These are phyloP conservation scores for Sphaeramia orbicularis DNA, from an alignment of 2,797 vertebrate species.

Conservation along the genomic window DNA sequence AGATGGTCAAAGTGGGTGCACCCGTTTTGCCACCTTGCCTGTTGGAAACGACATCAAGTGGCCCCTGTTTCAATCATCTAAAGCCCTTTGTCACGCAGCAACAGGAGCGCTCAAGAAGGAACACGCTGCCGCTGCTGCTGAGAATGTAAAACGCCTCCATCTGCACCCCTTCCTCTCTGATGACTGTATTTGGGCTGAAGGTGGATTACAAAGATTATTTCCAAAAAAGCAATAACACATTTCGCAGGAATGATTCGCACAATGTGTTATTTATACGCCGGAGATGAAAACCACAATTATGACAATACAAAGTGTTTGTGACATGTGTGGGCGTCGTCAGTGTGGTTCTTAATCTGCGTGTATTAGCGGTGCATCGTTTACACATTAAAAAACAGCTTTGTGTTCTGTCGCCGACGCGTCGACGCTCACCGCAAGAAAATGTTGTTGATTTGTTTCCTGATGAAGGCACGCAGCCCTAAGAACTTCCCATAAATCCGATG, in stretches of 20 bases:
- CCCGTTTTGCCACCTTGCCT: constrained; percentile 67
- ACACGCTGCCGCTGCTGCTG: constrained; percentile 8
- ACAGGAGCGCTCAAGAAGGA: constrained; percentile 50
- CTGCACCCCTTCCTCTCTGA: constrained; percentile 8
- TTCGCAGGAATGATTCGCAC: too few species aligned
- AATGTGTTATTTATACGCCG: too few species aligned
- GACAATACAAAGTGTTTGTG: too few species aligned
- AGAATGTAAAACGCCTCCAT: constrained; percentile 14
- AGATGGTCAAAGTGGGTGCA: constrained; percentile 79
- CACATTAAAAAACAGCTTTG: too few species aligned
- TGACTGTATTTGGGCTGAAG: background rate
- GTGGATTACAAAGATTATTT: too few species aligned
- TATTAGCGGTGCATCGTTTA: too few species aligned
- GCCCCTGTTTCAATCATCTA: constrained; percentile 53
- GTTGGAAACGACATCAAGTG: constrained; percentile 76
- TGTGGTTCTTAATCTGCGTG: too few species aligned
- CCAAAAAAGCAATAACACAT: too few species aligned
- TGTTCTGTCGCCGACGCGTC: too few species aligned
- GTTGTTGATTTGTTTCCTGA: constrained; percentile 99
- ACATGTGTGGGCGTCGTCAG: background rate
- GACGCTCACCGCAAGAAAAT: constrained; percentile 93
- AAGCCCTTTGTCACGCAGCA: constrained; percentile 66
- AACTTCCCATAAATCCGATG: constrained; percentile 99
- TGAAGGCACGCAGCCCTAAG: constrained; percentile 96
- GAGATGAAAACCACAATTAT: too few species aligned